These are phyloP conservation scores for Ammodytes dubius DNA, from an alignment of 2,113 vertebrate species.

Conservation along the genomic window DNA sequence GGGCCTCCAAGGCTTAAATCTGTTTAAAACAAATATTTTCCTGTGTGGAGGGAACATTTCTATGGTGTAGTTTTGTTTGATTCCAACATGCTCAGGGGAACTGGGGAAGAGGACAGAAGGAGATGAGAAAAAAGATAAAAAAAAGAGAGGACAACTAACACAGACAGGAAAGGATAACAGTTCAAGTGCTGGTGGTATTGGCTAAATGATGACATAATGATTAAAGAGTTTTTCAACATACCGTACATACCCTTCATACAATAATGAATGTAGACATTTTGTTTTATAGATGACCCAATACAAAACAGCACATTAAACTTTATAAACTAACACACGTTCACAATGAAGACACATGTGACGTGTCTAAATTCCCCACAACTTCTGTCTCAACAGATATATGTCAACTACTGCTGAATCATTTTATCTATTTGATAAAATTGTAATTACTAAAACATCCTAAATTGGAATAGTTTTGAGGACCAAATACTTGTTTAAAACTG, in stretches of 20 bases:
- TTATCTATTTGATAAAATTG: neutral
- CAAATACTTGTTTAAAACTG: neutral
- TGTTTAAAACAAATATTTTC: constrained; percentile 6
- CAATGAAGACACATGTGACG: neutral
- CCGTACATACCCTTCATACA: neutral
- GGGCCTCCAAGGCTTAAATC: neutral
- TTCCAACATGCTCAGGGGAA: neutral
- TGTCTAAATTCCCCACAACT: too few species aligned
- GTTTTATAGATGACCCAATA: too few species aligned
- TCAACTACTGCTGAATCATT: too few species aligned
- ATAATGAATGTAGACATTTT: too few species aligned
- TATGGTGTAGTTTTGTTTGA: neutral
- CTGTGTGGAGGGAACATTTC: neutral
- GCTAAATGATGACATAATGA: neutral
- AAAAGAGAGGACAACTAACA: neutral
- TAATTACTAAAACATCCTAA: neutral
- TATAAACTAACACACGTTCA: too few species aligned
- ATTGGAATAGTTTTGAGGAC: neutral
- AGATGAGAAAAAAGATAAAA: neutral
- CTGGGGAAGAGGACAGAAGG: neutral
- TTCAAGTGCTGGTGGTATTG: neutral
- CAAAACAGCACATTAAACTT: too few species aligned
- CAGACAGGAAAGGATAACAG: neutral
- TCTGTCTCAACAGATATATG: too few species aligned
- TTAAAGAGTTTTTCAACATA: neutral